A percentile compares a stretch with the other conserved stretches of the same genome.
phyloP scores from a whole-genome alignment of 2,888 invertebrate species.

The Calliopum simillimum region DNA sequence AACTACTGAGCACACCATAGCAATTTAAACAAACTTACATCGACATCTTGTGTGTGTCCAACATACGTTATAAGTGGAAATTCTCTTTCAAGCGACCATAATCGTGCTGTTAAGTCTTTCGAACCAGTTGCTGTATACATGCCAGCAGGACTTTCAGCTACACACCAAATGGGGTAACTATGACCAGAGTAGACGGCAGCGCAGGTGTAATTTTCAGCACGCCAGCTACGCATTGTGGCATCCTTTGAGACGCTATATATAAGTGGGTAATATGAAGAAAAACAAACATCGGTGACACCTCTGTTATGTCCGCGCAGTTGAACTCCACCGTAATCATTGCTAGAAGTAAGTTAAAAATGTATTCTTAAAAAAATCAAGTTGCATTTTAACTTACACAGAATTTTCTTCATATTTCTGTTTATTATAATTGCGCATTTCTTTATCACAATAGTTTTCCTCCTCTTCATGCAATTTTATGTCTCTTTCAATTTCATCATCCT shows the following conservation, averaged over 20 bases:
- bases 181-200: conserved; percentile 79
- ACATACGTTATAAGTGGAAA: conserved; percentile 86
- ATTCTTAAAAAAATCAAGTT: neutral
- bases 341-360: conserved; percentile 34
- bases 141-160: conserved; percentile 78
- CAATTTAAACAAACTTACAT: conserved; percentile 71
- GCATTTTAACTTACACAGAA: conserved; percentile 58
- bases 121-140: conserved; percentile 91
- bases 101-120: conserved; percentile 84
- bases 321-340: conserved; percentile 69
- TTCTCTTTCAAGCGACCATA: conserved; percentile 85
- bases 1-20: neutral
- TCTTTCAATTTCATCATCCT: conserved; percentile 47
- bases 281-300: conserved; percentile 73
- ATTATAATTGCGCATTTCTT: conserved; percentile 41
- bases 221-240: conserved; percentile 81
- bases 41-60: conserved; percentile 90
- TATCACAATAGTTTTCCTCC: conserved; percentile 38
- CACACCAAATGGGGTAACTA: conserved; percentile 89
- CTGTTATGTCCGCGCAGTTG: conserved; percentile 80
- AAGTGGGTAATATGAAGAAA: conserved; percentile 72
- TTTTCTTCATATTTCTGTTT: conserved; percentile 57
- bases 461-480: conserved; percentile 38
- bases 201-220: conserved; percentile 74
- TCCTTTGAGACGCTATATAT: conserved; percentile 81